Conservation (phyloP, 2,888 invertebrate species). For the Lamproptera curius region DNA sequence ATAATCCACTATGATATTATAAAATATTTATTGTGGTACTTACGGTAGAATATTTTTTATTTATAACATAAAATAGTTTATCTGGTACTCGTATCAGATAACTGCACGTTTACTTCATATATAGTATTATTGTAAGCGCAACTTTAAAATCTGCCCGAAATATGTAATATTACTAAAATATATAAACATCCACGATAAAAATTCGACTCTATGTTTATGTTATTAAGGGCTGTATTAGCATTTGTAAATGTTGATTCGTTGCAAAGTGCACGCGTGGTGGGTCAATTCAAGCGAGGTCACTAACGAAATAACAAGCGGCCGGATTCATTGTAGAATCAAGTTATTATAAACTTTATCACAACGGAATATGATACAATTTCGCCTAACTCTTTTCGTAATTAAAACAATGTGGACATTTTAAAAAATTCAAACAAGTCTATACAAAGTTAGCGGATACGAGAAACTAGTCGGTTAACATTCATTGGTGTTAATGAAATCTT, state of each 20-base stretch:
- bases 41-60: too few relatives aligned
- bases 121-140: too few relatives aligned
- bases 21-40: too few relatives aligned
- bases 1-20: too few relatives aligned
- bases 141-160: too few relatives aligned
- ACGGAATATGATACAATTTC: not conserved
- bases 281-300: constrained; percentile 61
- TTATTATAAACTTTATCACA: constrained; percentile 18
- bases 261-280: constrained; percentile 49
- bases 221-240: constrained; percentile 33
- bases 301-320: constrained; percentile 61
- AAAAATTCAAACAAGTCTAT: not conserved
- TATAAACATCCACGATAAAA: too few relatives aligned
- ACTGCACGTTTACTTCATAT: too few relatives aligned
- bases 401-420: constrained; percentile 10
- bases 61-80: too few relatives aligned
- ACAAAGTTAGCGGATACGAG: constrained; percentile 11
- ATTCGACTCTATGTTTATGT: too few relatives aligned
- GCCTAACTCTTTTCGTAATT: not conserved
- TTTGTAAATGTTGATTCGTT: constrained; percentile 30
- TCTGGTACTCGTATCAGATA: too few relatives aligned
- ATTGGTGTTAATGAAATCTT: constrained; percentile 4
- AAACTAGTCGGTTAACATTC: constrained; percentile 13
- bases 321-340: constrained; percentile 56
- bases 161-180: too few relatives aligned